phyloP scores from a whole-genome alignment of 2,113 vertebrate species.

The Leiothrix lutea region DNA sequence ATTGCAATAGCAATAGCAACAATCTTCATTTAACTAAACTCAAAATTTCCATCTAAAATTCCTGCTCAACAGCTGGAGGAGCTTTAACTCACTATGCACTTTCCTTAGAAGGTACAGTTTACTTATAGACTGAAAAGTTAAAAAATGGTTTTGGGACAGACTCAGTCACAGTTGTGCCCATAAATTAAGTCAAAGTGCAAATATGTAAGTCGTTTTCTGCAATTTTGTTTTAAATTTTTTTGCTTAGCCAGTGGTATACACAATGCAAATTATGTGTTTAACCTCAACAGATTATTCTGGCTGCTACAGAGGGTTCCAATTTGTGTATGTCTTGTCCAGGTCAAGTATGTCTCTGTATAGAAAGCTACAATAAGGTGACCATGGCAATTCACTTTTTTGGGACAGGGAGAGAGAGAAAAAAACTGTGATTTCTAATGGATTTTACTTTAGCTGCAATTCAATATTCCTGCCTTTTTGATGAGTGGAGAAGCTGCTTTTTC shows the following conservation, averaged over 20 bases:
- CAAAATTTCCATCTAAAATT: slow-evolving; percentile 20
- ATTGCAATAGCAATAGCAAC: background rate
- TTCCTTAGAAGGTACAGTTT: background rate
- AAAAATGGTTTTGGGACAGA: background rate
- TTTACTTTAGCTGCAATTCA: background rate
- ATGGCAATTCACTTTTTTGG: background rate
- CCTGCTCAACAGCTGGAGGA: slow-evolving; percentile 17
- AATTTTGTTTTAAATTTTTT: background rate
- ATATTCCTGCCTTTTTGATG: background rate
- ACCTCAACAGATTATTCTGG: background rate
- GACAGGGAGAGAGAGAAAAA: background rate
- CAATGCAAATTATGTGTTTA: background rate
- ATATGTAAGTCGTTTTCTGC: background rate
- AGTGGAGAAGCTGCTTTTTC: background rate
- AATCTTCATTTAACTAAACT: slow-evolving; percentile 2
- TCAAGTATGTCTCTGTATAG: background rate
- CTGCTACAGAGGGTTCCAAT: background rate
- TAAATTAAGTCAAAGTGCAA: background rate
- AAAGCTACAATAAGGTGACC: background rate
- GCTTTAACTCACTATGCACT: background rate
- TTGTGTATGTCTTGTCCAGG: background rate
- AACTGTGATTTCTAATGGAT: background rate
- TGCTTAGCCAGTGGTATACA: background rate
- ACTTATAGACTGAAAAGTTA: background rate
- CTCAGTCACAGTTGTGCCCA: background rate